A percentile compares a stretch with the other conserved stretches of the same genome.
phyloP scores from a whole-genome alignment of 2,797 vertebrate genomes.

The Chromobotia macracanthus region DNA sequence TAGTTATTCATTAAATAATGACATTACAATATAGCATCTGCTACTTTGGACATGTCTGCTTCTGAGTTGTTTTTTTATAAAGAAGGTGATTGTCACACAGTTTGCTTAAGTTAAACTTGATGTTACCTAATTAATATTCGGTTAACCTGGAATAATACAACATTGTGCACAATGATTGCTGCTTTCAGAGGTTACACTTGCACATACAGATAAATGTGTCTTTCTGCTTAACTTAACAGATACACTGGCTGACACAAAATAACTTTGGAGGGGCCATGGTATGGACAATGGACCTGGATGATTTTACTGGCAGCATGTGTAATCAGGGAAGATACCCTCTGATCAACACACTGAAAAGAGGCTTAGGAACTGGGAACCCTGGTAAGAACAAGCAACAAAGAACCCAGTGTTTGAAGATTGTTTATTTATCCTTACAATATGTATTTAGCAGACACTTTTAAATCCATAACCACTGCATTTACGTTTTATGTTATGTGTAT shows the following conservation, averaged over 20 bases:
- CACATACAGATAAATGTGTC: not conserved
- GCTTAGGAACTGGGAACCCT: conserved; percentile 65
- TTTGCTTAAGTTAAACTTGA: no score
- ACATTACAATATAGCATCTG: no score
- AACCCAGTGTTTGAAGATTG: not conserved
- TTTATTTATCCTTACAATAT: no score
- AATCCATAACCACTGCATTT: no score
- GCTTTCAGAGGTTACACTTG: no score
- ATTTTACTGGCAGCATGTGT: conserved; percentile 77
- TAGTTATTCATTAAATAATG: no score
- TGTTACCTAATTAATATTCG: no score
- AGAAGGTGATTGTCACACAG: no score
- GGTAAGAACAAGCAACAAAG: not conserved
- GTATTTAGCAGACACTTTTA: no score
- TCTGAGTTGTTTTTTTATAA: no score
- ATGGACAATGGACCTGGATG: conserved; percentile 72
- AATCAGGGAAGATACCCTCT: conserved; percentile 74
- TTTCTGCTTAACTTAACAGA: conserved; percentile 54
- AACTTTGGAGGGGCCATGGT: conserved; percentile 68
- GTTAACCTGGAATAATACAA: not conserved
- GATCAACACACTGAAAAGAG: conserved; percentile 73
- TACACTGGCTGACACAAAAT: conserved; percentile 71
- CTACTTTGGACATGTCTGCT: no score
- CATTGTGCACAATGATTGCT: not conserved
- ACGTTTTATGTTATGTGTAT: not conserved